Percentiles rank a stretch among this genome's conserved stretches.
These are phyloP conservation scores for Epinephelus awoara DNA, from an alignment of 2,797 vertebrate genomes.

Conservation along the genomic window DNA sequence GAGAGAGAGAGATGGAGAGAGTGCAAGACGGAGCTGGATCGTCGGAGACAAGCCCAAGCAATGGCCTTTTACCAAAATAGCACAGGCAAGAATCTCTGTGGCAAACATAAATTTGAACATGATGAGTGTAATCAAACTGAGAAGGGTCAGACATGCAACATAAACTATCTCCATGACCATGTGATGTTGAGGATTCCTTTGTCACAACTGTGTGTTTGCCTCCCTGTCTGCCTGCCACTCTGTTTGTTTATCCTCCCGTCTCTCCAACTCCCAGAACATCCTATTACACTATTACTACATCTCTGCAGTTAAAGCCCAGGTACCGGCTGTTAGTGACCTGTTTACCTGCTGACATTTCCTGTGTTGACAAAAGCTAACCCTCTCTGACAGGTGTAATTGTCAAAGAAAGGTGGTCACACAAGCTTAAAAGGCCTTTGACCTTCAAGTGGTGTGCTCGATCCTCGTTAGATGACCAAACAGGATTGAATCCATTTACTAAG, in stretches of 20 bases:
- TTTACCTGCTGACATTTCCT: slow-evolving; percentile 76
- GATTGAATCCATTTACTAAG: slow-evolving; percentile 61
- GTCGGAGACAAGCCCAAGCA: slow-evolving; percentile 74
- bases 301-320: slow-evolving; percentile 36
- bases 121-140: slow-evolving; percentile 80
- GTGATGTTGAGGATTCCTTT: slow-evolving; percentile 75
- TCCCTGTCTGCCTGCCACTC: slow-evolving; percentile 31
- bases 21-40: slow-evolving; percentile 52
- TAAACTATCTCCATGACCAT: slow-evolving; percentile 67
- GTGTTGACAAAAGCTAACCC: slow-evolving; percentile 57
- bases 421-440: slow-evolving; percentile 71
- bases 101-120: slow-evolving; percentile 78
- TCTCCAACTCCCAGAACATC: slow-evolving; percentile 48
- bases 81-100: slow-evolving; percentile 75
- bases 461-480: slow-evolving; percentile 67
- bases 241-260: slow-evolving; percentile 57
- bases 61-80: slow-evolving; percentile 77
- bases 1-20: slow-evolving; percentile 44
- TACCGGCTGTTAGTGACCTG: slow-evolving; percentile 53
- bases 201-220: slow-evolving; percentile 63
- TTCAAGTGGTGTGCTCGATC: slow-evolving; percentile 48
- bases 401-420: slow-evolving; percentile 62
- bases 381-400: slow-evolving; percentile 63
- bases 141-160: slow-evolving; percentile 69
- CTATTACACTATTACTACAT: slow-evolving; percentile 54